Evolutionary conservation across 2,888 invertebrate genomes (phyloP), one percentile per base, ranked within the genome.

Genomic region (Congeria kusceri): DNA sequence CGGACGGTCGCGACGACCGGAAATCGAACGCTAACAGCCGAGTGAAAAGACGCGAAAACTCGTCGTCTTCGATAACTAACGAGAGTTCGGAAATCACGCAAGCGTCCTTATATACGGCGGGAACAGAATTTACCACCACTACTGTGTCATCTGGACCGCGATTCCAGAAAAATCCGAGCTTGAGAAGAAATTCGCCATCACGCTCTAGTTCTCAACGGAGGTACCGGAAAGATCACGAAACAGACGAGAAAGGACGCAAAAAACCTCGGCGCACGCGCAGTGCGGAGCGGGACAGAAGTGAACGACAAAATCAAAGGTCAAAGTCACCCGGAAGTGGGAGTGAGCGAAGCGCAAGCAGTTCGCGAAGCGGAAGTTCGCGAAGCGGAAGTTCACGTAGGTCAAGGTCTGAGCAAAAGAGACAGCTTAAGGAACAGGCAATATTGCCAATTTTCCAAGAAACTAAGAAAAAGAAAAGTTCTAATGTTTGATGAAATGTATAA

Each of bases 161-260:
- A n/a, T 83, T 77, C 57, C 59, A 44, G 7, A 83, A 79, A 61
- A 83, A 83, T 62, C 77, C 76, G 13, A 73, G 74, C 66, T 73
- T 83, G 32, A 61, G 83, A 18, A 64, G 83, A 65, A 83, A 71
- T 71, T 83, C 83, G 28, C 83, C 83, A 9, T 64, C 79, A 3
- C 57, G 83, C 25, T 83, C 83, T 47, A 83, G 83, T 56, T 83
- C 83, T 29, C 79, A 83, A 57, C 69, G 83, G n/a, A 49, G 83
- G 27, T 83, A 83, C 39, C 64, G 71, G 64, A 73, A 77, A 72
- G 79, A 83, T 39, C 53, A 58, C 44, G 78, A 80, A 68, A 83
- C 58, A 53, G 79, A 83, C 49, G 70, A 67, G 11, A 62, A 68
- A 15, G 83, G 83, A 3, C 70, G 77, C 5, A 70, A 74, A 63